These are phyloP conservation scores for Chanos chanos DNA, from an alignment of 2,797 vertebrate species.

Conservation along the genomic window DNA sequence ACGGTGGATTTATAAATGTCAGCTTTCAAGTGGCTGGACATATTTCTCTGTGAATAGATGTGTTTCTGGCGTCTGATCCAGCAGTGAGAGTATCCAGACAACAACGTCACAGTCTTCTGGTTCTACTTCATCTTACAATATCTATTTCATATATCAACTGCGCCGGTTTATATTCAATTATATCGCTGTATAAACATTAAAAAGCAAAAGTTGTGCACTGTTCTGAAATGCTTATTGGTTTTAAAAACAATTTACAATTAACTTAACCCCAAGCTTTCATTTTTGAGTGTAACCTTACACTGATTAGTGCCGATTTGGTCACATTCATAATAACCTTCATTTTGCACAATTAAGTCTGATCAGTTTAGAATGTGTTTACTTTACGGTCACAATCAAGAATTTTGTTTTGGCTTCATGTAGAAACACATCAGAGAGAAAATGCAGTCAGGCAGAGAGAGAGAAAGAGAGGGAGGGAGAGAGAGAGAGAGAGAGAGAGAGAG, in stretches of 20 bases:
- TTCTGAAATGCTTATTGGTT: background rate
- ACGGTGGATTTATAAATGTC: background rate
- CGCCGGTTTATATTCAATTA: conserved; percentile 24
- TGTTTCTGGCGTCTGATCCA: conserved; percentile 21
- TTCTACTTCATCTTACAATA: conserved; percentile 6
- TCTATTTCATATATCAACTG: conserved; percentile 16
- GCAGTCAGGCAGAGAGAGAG: background rate
- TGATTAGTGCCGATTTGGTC: conserved; percentile 23
- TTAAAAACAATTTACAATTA: background rate
- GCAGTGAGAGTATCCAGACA: conserved; percentile 35
- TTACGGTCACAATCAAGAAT: conserved; percentile 29
- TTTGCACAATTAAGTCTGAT: conserved; percentile 30
- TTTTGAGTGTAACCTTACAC: conserved; percentile 25
- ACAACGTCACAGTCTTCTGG: conserved; percentile 26
- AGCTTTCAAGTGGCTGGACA: conserved; percentile 15
- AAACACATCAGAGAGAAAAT: conserved; percentile 25
- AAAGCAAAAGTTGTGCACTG: background rate
- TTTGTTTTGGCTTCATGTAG: conserved; percentile 31
- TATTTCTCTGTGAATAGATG: conserved; percentile 25
- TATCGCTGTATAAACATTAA: conserved; percentile 19
- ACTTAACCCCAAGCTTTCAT: conserved; percentile 4
- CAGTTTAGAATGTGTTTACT: conserved; percentile 32
- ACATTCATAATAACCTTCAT: background rate
- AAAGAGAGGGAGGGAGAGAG: background rate
- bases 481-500: background rate